Base-by-base conservation (phyloP, 2,113 vertebrate genomes). In the Heliornis fulica region DNA sequence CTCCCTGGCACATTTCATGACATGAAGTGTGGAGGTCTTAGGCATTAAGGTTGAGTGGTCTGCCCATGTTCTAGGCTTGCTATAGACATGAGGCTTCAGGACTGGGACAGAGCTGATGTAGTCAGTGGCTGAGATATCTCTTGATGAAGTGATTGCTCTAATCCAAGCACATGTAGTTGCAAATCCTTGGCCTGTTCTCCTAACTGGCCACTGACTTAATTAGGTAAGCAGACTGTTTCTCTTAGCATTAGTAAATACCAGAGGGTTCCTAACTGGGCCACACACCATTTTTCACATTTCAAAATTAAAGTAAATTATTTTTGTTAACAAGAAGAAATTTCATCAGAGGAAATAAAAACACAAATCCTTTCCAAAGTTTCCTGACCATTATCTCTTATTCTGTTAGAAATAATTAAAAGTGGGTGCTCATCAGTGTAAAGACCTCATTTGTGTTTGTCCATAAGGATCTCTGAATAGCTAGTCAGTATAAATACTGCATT, bases 401-500 rank as follows among this genome's bases (percentile, higher is more conserved):
- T 56, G 29, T 48, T 91, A 72, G 89, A 91, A 85, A 79, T 88
- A 95, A 95, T 96, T 83, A 61, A 77, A 75, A 80, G 20, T 0
- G 3, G 9, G 31, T 91, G 68, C 28, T 96, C 93, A 51, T 83
- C 84, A 66, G 78, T 43, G 60, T 74, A 83, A 93, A 91, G 61
- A 66, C 36, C 51, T 92, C 88, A 90, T 96, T 88, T 93, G 22
- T 36, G 41, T 89, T 92, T 87, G 76, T 87, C 92, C 92, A 89
- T 79, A 92, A 95, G 93, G 85, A 94, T 54, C 31, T 83, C 60
- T 93, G 76, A 86, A 94, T 70, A 93, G 59, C 90, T 94, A 88
- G 79, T 75, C 88, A 75, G 72, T 83, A 81, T 90, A 96, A 94
- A 96, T 90, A 94, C 85, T 71, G 83, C 88, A 89, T 75, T 71